phyloP scores from a whole-genome alignment of 1,140 invertebrate genomes.

The Ylistrum balloti region DNA sequence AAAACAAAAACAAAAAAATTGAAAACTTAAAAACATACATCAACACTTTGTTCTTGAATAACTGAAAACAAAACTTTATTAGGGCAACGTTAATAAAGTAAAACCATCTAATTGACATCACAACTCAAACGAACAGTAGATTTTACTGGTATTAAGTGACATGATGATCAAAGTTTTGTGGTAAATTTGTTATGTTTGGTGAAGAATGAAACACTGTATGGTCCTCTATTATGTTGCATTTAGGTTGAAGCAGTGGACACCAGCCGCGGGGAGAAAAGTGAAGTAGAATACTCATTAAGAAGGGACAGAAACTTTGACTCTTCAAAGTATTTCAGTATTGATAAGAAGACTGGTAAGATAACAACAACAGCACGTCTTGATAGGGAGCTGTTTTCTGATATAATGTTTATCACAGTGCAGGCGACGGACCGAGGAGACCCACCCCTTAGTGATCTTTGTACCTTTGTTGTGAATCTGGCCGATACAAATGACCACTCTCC shows the following conservation, averaged over 20 bases:
- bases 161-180: no score
- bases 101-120: no score
- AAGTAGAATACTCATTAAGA: background rate
- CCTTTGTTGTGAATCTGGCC: slow-evolving; percentile 45
- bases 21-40: no score
- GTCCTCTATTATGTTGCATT: no score
- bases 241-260: background rate
- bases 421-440: slow-evolving; percentile 52
- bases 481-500: slow-evolving; percentile 56
- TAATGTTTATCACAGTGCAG: slow-evolving; percentile 50
- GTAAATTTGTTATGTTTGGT: no score
- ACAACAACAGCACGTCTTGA: background rate
- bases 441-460: slow-evolving; percentile 55
- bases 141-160: no score
- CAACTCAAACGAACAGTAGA: no score
- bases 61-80: no score
- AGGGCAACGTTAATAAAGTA: no score
- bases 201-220: no score
- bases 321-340: background rate
- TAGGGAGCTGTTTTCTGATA: slow-evolving; percentile 8
- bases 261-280: background rate
- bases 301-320: background rate
- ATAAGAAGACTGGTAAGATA: slow-evolving; percentile 23
- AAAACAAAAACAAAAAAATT: no score
- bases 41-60: no score